phyloP scores from a whole-genome alignment of 2,888 invertebrate species.

The Apamea anceps region DNA sequence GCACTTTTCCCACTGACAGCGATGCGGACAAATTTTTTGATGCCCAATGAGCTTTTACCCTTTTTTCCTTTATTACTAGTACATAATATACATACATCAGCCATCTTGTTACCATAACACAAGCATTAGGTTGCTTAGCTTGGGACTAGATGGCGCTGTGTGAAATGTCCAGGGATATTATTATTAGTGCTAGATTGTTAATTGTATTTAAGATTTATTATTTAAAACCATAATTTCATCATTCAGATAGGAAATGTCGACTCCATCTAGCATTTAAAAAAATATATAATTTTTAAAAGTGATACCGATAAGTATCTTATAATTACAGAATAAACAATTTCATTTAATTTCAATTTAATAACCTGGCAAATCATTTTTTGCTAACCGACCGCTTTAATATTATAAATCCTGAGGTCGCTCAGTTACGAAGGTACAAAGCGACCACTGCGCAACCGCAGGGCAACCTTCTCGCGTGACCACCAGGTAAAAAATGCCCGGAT shows the following conservation, averaged over 20 bases:
- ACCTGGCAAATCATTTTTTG: background rate
- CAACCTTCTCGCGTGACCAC: slow-evolving; percentile 33
- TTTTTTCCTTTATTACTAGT: too few species aligned
- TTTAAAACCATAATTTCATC: background rate
- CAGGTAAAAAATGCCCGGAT: slow-evolving; percentile 29
- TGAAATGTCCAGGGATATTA: too few species aligned
- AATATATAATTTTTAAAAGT: background rate
- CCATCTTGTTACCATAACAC: too few species aligned
- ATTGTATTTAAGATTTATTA: too few species aligned
- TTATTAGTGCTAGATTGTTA: too few species aligned
- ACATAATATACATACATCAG: too few species aligned
- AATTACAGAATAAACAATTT: background rate
- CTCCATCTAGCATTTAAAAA: background rate
- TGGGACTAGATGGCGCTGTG: too few species aligned
- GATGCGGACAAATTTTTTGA: too few species aligned
- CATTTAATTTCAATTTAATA: background rate
- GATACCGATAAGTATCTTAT: background rate
- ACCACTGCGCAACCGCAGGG: slow-evolving; percentile 39
- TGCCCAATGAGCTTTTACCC: too few species aligned
- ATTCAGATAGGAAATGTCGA: background rate
- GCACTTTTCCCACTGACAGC: too few species aligned
- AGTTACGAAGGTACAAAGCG: slow-evolving; percentile 40
- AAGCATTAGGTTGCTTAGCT: too few species aligned
- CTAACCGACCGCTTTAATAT: slow-evolving; percentile 7
- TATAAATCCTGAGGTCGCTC: slow-evolving; percentile 16